phyloP scores from a whole-genome alignment of 2,113 vertebrate genomes.

The Coptodon rendalli region DNA sequence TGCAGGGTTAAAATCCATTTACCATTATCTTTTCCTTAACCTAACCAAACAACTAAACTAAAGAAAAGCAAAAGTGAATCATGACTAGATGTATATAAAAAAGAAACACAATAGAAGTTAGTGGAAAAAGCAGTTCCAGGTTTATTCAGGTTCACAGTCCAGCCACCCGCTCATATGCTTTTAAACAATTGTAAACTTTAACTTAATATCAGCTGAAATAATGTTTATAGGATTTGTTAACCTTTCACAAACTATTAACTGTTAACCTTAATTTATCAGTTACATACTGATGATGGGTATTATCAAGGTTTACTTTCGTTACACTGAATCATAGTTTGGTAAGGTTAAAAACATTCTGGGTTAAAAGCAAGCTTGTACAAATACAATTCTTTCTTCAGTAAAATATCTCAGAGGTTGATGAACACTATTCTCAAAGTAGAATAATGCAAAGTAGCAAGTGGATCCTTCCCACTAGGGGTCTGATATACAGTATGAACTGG shows the following conservation, averaged over 20 bases:
- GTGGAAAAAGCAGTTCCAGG: background rate
- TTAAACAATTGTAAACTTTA: background rate
- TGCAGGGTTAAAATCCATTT: background rate
- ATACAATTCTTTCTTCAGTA: background rate
- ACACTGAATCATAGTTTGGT: background rate
- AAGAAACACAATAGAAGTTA: background rate
- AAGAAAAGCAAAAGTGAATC: background rate
- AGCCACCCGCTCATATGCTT: background rate
- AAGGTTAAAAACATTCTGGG: background rate
- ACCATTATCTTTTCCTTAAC: background rate
- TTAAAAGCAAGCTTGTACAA: background rate
- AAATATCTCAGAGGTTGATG: background rate
- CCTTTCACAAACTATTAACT: background rate
- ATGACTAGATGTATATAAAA: background rate
- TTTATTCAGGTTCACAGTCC: background rate
- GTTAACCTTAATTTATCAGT: background rate
- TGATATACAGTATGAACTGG: conserved; percentile 15
- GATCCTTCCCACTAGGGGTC: background rate
- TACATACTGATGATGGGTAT: background rate
- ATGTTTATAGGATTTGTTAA: background rate
- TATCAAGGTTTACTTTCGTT: background rate
- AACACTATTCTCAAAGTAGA: conserved; percentile 5
- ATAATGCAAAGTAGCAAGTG: conserved; percentile 14
- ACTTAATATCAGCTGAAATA: background rate
- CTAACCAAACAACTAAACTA: background rate